Conservation (phyloP, 2,888 invertebrate genomes). For the Achlya flavicornis region DNA sequence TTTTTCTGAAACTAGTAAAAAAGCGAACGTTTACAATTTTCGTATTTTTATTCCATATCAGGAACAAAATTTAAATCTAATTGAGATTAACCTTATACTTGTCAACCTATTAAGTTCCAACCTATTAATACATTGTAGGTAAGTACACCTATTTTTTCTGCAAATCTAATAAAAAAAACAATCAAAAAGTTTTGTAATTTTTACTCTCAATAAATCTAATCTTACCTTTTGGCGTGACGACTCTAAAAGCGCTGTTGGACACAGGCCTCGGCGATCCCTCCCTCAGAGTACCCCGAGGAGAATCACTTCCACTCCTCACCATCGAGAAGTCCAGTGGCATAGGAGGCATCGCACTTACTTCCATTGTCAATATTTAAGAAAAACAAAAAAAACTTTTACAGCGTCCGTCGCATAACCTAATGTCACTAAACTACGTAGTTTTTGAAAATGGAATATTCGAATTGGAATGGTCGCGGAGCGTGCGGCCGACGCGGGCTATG, state of each 20-base stretch:
- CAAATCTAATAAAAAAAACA: neutral
- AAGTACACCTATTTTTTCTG: too few species aligned
- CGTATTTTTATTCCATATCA: too few species aligned
- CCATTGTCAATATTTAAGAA: conserved; percentile 72
- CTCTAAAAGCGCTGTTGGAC: conserved; percentile 86
- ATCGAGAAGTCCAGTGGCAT: conserved; percentile 88
- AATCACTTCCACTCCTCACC: conserved; percentile 73
- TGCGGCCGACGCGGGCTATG: conserved; percentile 73
- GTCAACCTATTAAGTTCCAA: too few species aligned
- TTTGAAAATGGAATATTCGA: conserved; percentile 40
- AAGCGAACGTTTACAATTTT: too few species aligned
- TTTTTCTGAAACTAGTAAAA: too few species aligned
- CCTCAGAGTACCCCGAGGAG: conserved; percentile 60
- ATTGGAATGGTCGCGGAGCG: conserved; percentile 58
- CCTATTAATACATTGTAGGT: too few species aligned
- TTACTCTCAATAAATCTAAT: conserved; percentile 13
- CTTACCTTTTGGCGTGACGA: conserved; percentile 87
- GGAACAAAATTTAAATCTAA: too few species aligned
- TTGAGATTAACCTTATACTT: too few species aligned
- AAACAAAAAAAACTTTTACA: conserved; percentile 19
- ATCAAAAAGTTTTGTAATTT: neutral
- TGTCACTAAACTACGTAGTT: conserved; percentile 31
- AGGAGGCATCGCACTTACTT: conserved; percentile 84
- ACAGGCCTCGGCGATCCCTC: conserved; percentile 73
- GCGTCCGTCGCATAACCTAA: conserved; percentile 48